A percentile compares a stretch with the other conserved stretches of the same genome.
phyloP scores from a whole-genome alignment of 37 sponge, comb jelly and placozoan species.

The Lycopodina hypogea region DNA sequence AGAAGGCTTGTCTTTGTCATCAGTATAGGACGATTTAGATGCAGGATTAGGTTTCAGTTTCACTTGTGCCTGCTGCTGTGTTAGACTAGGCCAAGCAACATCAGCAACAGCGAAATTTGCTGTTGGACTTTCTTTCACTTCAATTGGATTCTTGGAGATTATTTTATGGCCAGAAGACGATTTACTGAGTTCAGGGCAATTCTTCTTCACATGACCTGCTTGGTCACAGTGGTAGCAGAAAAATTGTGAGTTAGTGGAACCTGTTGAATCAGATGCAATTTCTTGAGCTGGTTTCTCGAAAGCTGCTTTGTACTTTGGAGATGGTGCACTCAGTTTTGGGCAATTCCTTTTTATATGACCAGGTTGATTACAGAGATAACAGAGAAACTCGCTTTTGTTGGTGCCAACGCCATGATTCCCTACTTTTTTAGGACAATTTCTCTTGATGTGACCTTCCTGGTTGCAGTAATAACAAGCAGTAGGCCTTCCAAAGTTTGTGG shows the following conservation, averaged over 20 bases:
- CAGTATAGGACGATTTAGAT: too few relatives aligned
- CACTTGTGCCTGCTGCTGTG: too few relatives aligned
- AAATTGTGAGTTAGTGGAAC: too few relatives aligned
- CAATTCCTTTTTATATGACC: conserved; percentile 64
- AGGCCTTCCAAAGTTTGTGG: background rate
- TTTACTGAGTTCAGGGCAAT: conserved; percentile 26
- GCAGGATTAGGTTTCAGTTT: too few relatives aligned
- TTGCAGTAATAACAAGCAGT: conserved; percentile 52
- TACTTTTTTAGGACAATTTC: conserved; percentile 50
- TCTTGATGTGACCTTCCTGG: conserved; percentile 51
- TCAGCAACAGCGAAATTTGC: background rate
- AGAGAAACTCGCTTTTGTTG: background rate
- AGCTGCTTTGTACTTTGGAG: too few relatives aligned
- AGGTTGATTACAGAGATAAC: conserved; percentile 48
- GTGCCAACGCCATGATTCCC: background rate
- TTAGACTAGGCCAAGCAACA: background rate
- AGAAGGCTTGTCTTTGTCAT: too few relatives aligned
- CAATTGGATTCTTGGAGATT: too few relatives aligned
- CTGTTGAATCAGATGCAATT: too few relatives aligned
- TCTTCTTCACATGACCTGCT: conserved; percentile 49
- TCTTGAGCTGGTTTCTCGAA: too few relatives aligned
- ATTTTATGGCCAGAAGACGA: too few relatives aligned
- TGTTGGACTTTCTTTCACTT: too few relatives aligned
- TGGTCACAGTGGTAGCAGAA: conserved; percentile 57
- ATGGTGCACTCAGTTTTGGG: conserved; percentile 9